These are phyloP conservation scores for Rhingia campestris DNA, from an alignment of 2,888 invertebrate species.

Conservation along the genomic window DNA sequence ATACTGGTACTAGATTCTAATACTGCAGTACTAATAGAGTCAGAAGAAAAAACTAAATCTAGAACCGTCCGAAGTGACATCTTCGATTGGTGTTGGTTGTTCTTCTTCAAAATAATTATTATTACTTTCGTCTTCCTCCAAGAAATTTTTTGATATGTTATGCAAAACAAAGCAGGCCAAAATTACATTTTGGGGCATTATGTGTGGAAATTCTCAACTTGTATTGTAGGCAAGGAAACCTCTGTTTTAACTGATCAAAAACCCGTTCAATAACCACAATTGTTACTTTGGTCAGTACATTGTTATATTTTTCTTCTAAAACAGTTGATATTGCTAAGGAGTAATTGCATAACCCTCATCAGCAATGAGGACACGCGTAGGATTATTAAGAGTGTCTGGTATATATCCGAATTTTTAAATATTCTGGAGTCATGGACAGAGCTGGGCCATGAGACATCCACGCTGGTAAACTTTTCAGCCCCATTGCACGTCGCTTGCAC, in stretches of 20 bases:
- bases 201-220: too few relatives aligned
- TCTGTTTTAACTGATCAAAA: neutral
- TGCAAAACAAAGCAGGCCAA: too few relatives aligned
- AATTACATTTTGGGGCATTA: too few relatives aligned
- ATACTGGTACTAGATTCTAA: too few relatives aligned
- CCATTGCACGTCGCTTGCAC: too few relatives aligned
- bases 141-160: too few relatives aligned
- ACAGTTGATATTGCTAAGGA: neutral
- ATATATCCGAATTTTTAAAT: too few relatives aligned
- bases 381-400: conserved; percentile 1
- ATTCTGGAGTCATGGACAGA: too few relatives aligned
- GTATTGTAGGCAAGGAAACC: too few relatives aligned
- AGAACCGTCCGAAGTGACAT: neutral
- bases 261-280: neutral
- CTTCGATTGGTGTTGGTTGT: conserved; percentile 4
- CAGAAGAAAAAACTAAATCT: conserved; percentile 7
- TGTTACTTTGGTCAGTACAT: neutral
- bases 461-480: too few relatives aligned
- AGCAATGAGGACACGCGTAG: neutral
- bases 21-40: too few relatives aligned
- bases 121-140: conserved; percentile 8
- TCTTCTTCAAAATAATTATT: conserved; percentile 3
- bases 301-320: conserved; percentile 2
- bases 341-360: conserved; percentile 4
- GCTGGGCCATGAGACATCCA: too few relatives aligned